Percentiles rank a stretch among this genome's conserved stretches.
Evolutionary conservation across 2,797 vertebrate species (phyloP).

Genomic region (Takifugu ocellatus): DNA sequence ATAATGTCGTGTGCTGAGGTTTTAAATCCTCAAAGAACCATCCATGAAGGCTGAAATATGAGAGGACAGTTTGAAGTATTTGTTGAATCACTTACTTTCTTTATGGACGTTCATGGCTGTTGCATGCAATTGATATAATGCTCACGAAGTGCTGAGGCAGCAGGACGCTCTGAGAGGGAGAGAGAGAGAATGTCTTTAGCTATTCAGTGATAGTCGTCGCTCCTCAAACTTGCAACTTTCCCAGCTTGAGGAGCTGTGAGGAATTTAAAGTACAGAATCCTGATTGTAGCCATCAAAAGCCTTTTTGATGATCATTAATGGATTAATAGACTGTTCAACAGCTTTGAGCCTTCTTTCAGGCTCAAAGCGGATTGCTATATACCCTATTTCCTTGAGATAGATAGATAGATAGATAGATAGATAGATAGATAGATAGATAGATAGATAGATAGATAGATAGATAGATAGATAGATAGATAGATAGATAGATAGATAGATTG

Average conservation of each 20-base stretch:
- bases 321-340: no score
- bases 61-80: no score
- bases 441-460: no score
- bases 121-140: slow-evolving; percentile 38
- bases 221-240: slow-evolving; percentile 32
- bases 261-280: slow-evolving; percentile 26
- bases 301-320: not conserved
- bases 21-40: no score
- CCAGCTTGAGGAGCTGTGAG: slow-evolving; percentile 6
- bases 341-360: slow-evolving; percentile 6
- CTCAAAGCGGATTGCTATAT: no score
- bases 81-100: slow-evolving; percentile 20
- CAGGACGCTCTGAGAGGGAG: slow-evolving; percentile 14
- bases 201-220: slow-evolving; percentile 20
- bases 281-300: slow-evolving; percentile 8
- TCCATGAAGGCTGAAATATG: no score
- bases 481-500: no score
- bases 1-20: no score
- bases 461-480: no score
- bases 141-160: slow-evolving; percentile 41
- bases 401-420: no score
- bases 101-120: slow-evolving; percentile 15
- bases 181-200: slow-evolving; percentile 28
- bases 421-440: no score
- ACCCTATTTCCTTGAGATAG: no score